Conservation (phyloP, 92 coral and sea anemone genomes). For the Bergia sp. region DNA sequence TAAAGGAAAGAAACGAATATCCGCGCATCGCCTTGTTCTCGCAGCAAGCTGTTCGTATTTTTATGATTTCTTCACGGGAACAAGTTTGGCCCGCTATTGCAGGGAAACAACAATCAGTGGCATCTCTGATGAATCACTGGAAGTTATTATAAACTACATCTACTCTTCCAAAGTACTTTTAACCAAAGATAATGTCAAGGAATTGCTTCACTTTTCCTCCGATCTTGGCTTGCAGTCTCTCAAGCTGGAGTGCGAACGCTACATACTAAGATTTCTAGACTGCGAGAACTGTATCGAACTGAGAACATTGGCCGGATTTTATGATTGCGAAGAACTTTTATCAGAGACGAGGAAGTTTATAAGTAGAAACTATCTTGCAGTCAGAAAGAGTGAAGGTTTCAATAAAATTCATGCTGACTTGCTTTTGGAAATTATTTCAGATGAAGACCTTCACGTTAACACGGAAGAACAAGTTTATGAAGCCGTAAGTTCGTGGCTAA, state of each 20-base stretch:
- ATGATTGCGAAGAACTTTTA: constrained; percentile 70
- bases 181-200: constrained; percentile 69
- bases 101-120: constrained; percentile 74
- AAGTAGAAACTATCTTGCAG: constrained; percentile 69
- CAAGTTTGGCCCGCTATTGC: constrained; percentile 63
- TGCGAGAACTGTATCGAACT: constrained; percentile 81
- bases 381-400: constrained; percentile 61
- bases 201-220: constrained; percentile 69
- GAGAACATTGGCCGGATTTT: constrained; percentile 67
- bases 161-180: constrained; percentile 74
- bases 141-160: constrained; percentile 65
- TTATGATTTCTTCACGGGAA: constrained; percentile 73
- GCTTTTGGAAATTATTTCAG: constrained; percentile 71
- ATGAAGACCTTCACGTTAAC: constrained; percentile 82
- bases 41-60: constrained; percentile 92
- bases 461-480: constrained; percentile 82
- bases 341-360: constrained; percentile 68
- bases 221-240: constrained; percentile 73
- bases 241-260: constrained; percentile 64
- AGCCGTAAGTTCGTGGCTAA: constrained; percentile 75
- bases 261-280: constrained; percentile 64
- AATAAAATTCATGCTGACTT: constrained; percentile 60
- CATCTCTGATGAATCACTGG: constrained; percentile 64
- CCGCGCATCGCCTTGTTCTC: constrained; percentile 85
- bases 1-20: constrained; percentile 66